Evolutionary conservation across 2,113 vertebrate species (phyloP).

Genomic region (Recurvirostra avosetta): DNA sequence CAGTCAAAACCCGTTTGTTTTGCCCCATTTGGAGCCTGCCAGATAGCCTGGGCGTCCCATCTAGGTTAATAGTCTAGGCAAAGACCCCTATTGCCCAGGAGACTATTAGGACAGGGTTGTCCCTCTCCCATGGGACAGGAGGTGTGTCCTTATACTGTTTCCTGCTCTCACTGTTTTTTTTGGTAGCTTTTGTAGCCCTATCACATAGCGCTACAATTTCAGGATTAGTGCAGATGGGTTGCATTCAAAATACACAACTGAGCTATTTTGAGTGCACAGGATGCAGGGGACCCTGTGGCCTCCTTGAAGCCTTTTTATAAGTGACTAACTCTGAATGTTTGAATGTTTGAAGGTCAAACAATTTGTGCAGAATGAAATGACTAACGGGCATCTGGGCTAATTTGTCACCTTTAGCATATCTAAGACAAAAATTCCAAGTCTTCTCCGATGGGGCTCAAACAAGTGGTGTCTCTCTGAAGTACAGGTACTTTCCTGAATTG

Average conservation of each 20-base stretch:
- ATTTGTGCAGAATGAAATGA: background rate
- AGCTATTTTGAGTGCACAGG: background rate
- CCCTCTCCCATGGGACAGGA: background rate
- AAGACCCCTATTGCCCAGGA: background rate
- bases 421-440: background rate
- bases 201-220: background rate
- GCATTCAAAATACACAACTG: fast-evolving
- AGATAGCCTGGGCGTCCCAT: background rate
- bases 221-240: background rate
- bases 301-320: background rate
- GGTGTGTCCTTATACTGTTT: background rate
- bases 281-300: background rate
- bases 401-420: background rate
- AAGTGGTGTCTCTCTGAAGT: background rate
- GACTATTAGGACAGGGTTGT: background rate
- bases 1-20: background rate
- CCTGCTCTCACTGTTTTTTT: background rate
- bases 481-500: background rate
- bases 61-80: background rate
- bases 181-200: background rate
- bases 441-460: background rate
- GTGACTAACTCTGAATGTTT: background rate
- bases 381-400: background rate
- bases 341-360: background rate
- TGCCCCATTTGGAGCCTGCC: background rate